Conservation (phyloP, 1,140 invertebrate genomes). For the Agraylea sexmaculata region DNA sequence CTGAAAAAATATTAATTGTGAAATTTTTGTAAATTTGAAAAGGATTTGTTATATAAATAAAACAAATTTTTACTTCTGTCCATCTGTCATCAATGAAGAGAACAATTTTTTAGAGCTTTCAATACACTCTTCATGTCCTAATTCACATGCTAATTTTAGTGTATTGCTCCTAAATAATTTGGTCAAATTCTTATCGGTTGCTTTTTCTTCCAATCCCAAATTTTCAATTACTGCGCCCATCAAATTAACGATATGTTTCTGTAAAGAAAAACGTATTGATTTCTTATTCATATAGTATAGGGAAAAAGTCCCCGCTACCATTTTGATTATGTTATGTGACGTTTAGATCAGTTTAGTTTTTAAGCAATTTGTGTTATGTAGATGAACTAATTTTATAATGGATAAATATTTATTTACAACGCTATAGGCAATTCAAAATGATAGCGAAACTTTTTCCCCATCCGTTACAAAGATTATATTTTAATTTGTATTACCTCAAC, state of each 20-base stretch:
- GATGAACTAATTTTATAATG: conserved; percentile 6
- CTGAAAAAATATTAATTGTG: conserved; percentile 24
- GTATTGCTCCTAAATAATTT: conserved; percentile 39
- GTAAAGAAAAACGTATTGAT: conserved; percentile 44
- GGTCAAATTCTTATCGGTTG: conserved; percentile 29
- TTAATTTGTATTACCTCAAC: background rate
- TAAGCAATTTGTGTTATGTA: too few relatives aligned
- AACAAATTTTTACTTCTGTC: conserved; percentile 10
- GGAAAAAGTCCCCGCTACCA: too few relatives aligned
- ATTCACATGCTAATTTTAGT: conserved; percentile 41
- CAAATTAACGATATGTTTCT: conserved; percentile 37
- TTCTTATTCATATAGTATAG: too few relatives aligned
- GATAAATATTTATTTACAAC: background rate
- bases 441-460: too few relatives aligned
- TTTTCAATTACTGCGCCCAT: conserved; percentile 30
- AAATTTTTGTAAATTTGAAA: conserved; percentile 19
- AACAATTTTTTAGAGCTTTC: conserved; percentile 38
- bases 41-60: conserved; percentile 30
- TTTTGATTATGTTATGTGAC: too few relatives aligned
- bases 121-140: conserved; percentile 41
- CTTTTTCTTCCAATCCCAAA: conserved; percentile 30
- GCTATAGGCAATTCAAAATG: too few relatives aligned
- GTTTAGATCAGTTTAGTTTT: too few relatives aligned
- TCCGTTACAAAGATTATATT: too few relatives aligned
- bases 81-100: conserved; percentile 28